Percentiles rank a stretch among this genome's conserved stretches.
Conservation (phyloP, 2,888 invertebrate species). For the Tachina fera region DNA sequence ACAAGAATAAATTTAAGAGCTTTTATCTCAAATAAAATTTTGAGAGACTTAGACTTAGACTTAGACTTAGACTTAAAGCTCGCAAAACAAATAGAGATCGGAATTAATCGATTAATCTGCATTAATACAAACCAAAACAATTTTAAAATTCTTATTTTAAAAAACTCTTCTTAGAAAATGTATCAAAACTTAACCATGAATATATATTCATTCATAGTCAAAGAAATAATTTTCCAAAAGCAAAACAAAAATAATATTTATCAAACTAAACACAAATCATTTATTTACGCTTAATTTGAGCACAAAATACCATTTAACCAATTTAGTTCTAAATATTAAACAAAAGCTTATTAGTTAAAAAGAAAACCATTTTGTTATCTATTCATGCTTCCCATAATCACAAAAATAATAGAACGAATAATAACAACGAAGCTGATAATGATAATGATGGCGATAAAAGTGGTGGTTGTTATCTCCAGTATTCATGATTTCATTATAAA, state of each 20-base stretch:
- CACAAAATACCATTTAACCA: slow-evolving; percentile 45
- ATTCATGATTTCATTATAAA: slow-evolving; percentile 77
- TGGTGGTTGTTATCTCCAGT: slow-evolving; percentile 60
- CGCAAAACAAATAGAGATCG: too few species aligned
- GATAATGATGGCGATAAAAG: slow-evolving; percentile 52
- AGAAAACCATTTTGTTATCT: slow-evolving; percentile 59
- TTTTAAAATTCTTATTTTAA: too few species aligned
- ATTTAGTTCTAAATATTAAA: slow-evolving; percentile 50
- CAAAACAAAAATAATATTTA: background rate
- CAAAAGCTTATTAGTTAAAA: slow-evolving; percentile 12
- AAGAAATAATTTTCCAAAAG: too few species aligned
- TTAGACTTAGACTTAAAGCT: too few species aligned
- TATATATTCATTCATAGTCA: too few species aligned
- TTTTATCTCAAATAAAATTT: too few species aligned
- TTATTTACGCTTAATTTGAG: slow-evolving; percentile 64
- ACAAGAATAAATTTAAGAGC: too few species aligned
- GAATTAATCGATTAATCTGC: too few species aligned
- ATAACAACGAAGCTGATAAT: slow-evolving; percentile 45
- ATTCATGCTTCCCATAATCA: slow-evolving; percentile 46
- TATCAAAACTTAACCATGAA: too few species aligned
- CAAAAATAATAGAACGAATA: slow-evolving; percentile 31
- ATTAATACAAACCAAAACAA: too few species aligned
- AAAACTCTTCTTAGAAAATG: too few species aligned
- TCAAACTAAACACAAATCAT: slow-evolving; percentile 52
- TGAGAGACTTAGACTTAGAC: too few species aligned